phyloP scores from a whole-genome alignment of 1,140 invertebrate genomes.

The Hylaeus volcanicus region DNA sequence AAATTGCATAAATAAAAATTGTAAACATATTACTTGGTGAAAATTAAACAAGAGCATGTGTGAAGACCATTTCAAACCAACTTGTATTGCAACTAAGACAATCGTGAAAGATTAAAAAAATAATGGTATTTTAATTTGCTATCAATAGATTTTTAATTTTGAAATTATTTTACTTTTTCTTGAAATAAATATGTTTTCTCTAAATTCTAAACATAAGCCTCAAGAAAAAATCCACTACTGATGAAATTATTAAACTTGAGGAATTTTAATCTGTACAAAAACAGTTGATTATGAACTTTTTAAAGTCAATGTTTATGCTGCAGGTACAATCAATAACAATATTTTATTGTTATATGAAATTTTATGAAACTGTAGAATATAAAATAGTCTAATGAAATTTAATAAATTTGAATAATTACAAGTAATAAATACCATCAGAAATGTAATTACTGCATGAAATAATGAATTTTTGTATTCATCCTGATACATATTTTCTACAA shows the following conservation, averaged over 20 bases:
- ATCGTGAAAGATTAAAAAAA: not conserved
- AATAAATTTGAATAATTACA: not conserved
- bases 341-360: conserved; percentile 6
- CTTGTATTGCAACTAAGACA: not conserved
- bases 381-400: not conserved
- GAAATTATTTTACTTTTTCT: not conserved
- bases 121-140: not conserved
- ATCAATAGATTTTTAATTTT: not conserved
- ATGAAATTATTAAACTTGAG: not conserved
- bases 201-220: not conserved
- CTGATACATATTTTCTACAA: not conserved
- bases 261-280: too few species aligned
- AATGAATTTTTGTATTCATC: not conserved
- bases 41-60: not conserved
- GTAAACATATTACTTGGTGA: not conserved
- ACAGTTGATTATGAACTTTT: not conserved
- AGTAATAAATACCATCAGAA: not conserved
- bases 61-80: not conserved
- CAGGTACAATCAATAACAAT: not conserved
- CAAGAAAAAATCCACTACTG: not conserved
- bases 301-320: not conserved
- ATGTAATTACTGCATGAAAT: not conserved
- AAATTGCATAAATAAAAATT: too few species aligned
- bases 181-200: not conserved
- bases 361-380: not conserved